Evolutionary conservation across 1,140 invertebrate species (phyloP), one percentile per base, ranked within the genome.

Genomic region (Habropoda laboriosa): DNA sequence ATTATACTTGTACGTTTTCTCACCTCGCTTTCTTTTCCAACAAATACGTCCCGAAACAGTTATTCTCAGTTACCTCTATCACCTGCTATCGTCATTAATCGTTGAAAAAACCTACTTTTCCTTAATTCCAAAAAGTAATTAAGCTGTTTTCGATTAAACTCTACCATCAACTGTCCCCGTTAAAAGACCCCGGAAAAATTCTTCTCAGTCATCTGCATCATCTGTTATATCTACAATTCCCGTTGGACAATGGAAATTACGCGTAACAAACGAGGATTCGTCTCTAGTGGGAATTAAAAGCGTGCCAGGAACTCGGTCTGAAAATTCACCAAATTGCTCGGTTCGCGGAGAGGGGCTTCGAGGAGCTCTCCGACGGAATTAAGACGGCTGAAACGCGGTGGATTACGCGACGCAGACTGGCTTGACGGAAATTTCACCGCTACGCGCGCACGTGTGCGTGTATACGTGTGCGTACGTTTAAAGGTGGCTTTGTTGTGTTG

Each of bases 251-350:
- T 27, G 55, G 49, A 49, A 42, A 49, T 60, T 60, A 21, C 55
- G 40, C n/a, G 13, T 49, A 47, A 72, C 38, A n/a, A 55, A 40
- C 16, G 47, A 38, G 47, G 21, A 49, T 35, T 55, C 12, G 49
- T 18, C n/a, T 42, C 49, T 6, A n/a, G 18, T 24, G 60, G 61
- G 38, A 66, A 75, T 66, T 75, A 75, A 75, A 75, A 75, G 38
- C 47, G 47, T 55, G 27, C 18, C 18, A 42, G 60, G 4, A 66
- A 53, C 58, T 61, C 12, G 1, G 58, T 24, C 0, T 40, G 72
- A 53, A 53, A 75, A 75, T 74, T 61, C 32, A 49, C 32, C 38
- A 53, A 75, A 75, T 75, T 66, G 72, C 72, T 42, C n/a, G 2
- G 21, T n/a, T 4, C 16, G 24, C 38, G 38, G 24, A 21, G 38